Evolutionary conservation across 2,888 invertebrate species (phyloP).

Genomic region (Steinernema hermaphroditum): DNA sequence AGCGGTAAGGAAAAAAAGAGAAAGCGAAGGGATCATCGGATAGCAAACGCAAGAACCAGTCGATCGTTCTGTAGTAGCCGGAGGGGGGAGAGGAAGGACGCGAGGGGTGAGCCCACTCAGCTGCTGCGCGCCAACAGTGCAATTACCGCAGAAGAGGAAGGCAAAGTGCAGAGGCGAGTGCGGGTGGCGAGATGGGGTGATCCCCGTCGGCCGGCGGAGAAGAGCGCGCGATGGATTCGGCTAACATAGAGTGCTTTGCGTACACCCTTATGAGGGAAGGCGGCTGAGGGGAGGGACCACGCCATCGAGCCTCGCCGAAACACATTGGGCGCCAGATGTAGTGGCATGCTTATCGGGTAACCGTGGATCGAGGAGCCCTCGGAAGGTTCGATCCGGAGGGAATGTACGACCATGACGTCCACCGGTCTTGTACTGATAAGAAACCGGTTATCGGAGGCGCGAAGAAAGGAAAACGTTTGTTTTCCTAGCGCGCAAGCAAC

Average conservation of each 20-base stretch:
- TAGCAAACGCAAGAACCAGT: too few species aligned
- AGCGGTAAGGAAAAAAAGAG: too few species aligned
- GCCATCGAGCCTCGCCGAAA: too few species aligned
- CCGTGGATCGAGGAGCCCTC: too few species aligned
- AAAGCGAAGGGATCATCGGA: too few species aligned
- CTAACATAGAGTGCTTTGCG: not conserved
- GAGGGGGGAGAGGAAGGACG: not conserved
- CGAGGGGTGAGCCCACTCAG: not conserved
- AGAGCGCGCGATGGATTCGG: not conserved
- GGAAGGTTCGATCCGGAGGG: too few species aligned
- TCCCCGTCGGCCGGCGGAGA: not conserved
- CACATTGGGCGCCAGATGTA: too few species aligned
- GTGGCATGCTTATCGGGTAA: too few species aligned
- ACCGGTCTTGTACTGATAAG: not conserved
- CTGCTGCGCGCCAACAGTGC: not conserved
- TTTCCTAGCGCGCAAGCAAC: not conserved
- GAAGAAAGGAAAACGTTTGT: not conserved
- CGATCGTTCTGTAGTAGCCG: too few species aligned
- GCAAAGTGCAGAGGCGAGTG: constrained; percentile 1
- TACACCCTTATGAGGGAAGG: not conserved
- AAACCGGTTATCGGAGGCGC: not conserved
- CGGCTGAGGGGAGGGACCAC: not conserved
- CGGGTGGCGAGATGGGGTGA: not conserved
- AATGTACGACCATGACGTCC: too few species aligned
- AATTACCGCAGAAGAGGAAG: not conserved